These are phyloP conservation scores for Serripes groenlandicus DNA, from an alignment of 2,888 invertebrate species.

Conservation along the genomic window DNA sequence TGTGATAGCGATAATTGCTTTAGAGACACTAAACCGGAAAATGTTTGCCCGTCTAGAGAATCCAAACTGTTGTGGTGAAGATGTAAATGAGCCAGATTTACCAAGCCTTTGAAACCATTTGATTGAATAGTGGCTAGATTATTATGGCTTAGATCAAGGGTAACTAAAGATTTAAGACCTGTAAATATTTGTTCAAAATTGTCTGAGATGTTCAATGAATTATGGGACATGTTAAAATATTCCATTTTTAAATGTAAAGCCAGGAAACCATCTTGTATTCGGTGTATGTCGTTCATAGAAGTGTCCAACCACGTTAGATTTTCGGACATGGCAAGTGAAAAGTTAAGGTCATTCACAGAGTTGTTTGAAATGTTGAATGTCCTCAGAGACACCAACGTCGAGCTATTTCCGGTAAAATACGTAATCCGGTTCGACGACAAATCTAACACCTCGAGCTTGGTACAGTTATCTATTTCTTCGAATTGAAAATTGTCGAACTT, in stretches of 20 bases:
- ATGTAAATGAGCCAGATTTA: constrained; percentile 17
- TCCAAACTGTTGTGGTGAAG: constrained; percentile 37
- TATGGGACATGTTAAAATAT: constrained; percentile 30
- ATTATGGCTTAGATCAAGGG: constrained; percentile 38
- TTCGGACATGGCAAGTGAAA: background rate
- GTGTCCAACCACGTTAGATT: constrained; percentile 17
- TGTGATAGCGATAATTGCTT: constrained; percentile 25
- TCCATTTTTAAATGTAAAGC: background rate
- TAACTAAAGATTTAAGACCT: background rate
- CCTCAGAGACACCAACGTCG: constrained; percentile 20
- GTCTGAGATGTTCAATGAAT: constrained; percentile 21
- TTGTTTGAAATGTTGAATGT: constrained; percentile 42
- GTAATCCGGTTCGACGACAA: constrained; percentile 43
- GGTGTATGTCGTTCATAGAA: constrained; percentile 20
- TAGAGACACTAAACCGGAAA: constrained; percentile 24
- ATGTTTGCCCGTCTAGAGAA: background rate
- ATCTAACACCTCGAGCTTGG: constrained; percentile 28
- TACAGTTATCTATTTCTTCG: constrained; percentile 38
- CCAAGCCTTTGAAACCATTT: constrained; percentile 34
- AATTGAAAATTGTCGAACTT: constrained; percentile 43
- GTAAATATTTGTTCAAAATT: constrained; percentile 27
- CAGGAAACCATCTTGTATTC: background rate
- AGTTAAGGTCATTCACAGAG: constrained; percentile 14
- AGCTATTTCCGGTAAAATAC: constrained; percentile 23
- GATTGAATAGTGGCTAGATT: constrained; percentile 23